A percentile compares a stretch with the other conserved stretches of the same genome.
These are phyloP conservation scores for Drosophila paulistorum DNA, from an alignment of 1,140 invertebrate species.

Conservation along the genomic window DNA sequence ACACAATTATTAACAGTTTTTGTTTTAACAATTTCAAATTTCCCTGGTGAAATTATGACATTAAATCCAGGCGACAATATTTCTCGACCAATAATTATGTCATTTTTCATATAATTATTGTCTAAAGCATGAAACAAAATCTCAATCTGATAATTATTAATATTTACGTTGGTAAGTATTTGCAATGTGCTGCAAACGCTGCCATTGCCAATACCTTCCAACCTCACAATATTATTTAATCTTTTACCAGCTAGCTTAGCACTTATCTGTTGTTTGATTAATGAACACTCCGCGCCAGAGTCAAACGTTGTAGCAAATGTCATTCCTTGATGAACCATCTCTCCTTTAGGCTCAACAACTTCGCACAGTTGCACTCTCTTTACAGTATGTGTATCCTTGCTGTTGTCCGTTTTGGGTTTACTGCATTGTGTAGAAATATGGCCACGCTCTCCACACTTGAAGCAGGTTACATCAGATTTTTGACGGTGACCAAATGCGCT, in stretches of 20 bases:
- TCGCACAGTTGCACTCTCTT: constrained; percentile 25
- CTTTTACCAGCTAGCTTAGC: constrained; percentile 18
- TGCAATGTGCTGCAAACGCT: background rate
- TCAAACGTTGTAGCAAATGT: constrained; percentile 16
- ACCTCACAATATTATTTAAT: background rate
- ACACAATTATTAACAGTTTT: constrained; percentile 17
- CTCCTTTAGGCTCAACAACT: constrained; percentile 26
- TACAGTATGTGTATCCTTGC: constrained; percentile 21
- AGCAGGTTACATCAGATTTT: constrained; percentile 25
- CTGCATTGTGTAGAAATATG: constrained; percentile 26
- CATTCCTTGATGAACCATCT: constrained; percentile 22
- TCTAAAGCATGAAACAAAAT: constrained; percentile 40
- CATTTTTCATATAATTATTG: constrained; percentile 35
- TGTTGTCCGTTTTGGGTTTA: constrained; percentile 21
- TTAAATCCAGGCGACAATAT: constrained; percentile 27
- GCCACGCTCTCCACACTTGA: constrained; percentile 22
- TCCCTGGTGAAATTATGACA: constrained; percentile 27
- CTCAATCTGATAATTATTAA: constrained; percentile 31
- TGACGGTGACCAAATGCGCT: constrained; percentile 23
- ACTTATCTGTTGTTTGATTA: constrained; percentile 24
- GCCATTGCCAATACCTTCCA: background rate
- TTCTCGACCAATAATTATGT: constrained; percentile 44
- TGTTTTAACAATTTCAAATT: constrained; percentile 40
- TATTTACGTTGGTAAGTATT: constrained; percentile 3
- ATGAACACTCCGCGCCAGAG: constrained; percentile 24